These are phyloP conservation scores for Erebia palarica DNA, from an alignment of 2,888 invertebrate genomes.

Conservation along the genomic window DNA sequence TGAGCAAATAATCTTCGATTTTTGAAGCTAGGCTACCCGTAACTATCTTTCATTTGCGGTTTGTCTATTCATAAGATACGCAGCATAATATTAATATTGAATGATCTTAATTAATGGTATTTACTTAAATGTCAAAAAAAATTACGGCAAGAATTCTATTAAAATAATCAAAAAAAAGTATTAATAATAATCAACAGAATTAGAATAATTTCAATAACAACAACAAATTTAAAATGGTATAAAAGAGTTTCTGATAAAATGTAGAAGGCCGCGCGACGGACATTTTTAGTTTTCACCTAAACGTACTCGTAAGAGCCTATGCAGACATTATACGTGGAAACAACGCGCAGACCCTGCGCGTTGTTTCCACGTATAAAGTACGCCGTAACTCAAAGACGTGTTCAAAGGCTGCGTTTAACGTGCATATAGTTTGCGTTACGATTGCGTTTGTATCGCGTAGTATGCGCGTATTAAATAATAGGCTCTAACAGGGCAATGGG, in stretches of 20 bases:
- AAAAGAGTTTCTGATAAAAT: conserved; percentile 11
- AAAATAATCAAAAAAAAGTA: conserved; percentile 47
- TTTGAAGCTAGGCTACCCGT: conserved; percentile 54
- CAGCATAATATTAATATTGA: conserved; percentile 30
- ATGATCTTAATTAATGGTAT: conserved; percentile 20
- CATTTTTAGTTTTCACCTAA: no score
- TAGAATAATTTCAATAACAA: conserved; percentile 53
- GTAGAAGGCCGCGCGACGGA: conserved; percentile 24
- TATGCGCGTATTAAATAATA: no score
- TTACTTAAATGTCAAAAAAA: conserved; percentile 26
- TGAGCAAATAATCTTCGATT: conserved; percentile 46
- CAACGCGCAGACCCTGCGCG: no score
- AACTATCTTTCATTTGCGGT: conserved; percentile 42
- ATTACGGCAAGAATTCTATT: conserved; percentile 46
- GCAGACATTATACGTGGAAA: no score
- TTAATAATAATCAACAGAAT: conserved; percentile 54
- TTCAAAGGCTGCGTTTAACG: no score
- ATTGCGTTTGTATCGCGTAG: no score
- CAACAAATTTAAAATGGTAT: conserved; percentile 38
- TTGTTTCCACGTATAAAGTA: no score
- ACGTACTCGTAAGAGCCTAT: no score
- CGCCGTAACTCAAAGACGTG: no score
- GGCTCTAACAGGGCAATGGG: no score
- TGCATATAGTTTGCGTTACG: no score
- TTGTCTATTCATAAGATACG: conserved; percentile 58